Conservation (phyloP, 1,140 invertebrate species). For the Drosophila leontia region DNA sequence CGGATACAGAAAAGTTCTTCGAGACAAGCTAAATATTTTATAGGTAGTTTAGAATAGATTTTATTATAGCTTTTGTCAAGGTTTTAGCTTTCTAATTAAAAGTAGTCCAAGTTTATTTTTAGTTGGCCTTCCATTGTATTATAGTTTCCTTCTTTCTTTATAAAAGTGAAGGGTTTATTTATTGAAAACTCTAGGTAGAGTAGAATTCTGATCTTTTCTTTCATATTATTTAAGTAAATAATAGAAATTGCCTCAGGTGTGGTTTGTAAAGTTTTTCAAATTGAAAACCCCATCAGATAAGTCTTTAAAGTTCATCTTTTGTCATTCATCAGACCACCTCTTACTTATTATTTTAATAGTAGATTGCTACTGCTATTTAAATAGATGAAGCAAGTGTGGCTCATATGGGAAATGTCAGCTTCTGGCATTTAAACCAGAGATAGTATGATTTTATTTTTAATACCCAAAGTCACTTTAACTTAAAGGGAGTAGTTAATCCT, state of each 20-base stretch:
- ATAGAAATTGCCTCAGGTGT: neutral
- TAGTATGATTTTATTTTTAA: slow-evolving; percentile 33
- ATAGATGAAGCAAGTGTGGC: too few species aligned
- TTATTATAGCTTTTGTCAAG: neutral
- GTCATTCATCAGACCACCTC: slow-evolving; percentile 9
- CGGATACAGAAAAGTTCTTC: neutral
- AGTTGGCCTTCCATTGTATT: neutral
- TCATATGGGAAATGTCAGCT: slow-evolving; percentile 38
- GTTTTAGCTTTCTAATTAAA: neutral
- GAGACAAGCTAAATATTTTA: too few species aligned
- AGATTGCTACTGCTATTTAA: slow-evolving; percentile 21
- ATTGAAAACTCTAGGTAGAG: neutral
- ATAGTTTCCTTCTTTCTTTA: neutral
- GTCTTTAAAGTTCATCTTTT: slow-evolving; percentile 27
- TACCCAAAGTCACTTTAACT: neutral
- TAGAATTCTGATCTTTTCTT: neutral
- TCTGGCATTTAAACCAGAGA: slow-evolving; percentile 27
- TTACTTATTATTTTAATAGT: slow-evolving; percentile 17
- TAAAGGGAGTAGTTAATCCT: neutral
- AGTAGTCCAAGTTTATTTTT: neutral
- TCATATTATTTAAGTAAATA: neutral
- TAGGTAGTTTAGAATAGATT: neutral
- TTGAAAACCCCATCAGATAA: slow-evolving; percentile 10
- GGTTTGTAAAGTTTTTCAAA: neutral
- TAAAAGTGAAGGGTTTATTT: neutral